Evolutionary conservation across 1,140 invertebrate genomes (phyloP), one percentile per base, ranked within the genome.

Genomic region (Brachionus rotundiformis): DNA sequence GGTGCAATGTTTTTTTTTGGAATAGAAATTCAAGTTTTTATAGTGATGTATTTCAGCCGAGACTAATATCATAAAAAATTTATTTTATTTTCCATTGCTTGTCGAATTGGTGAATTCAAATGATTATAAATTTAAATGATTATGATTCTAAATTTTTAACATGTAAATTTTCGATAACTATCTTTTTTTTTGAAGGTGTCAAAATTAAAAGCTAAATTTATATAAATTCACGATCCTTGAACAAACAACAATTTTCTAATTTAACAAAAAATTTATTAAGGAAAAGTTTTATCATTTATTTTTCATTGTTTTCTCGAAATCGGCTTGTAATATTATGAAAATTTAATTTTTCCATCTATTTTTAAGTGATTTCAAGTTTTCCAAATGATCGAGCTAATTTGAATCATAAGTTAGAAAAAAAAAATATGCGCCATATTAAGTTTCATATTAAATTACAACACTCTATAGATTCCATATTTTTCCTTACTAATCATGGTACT

Each of bases 371-470:
- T 54, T 54, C 47, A 54, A 54, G 47, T 54, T 54, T 54, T 54
- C 47, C 23, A 54, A 54, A 54, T 54, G 47, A 54, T 54, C 23
- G 47, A 54, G 47, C 47, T 54, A 54, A 54, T 54, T 54, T 54
- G 47, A 54, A 54, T 54, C 47, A 54, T 54, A 54, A 54, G 47
- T 54, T 54, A 19, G 47, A 54, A 25, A 54, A 19, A 54, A 23
- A 8, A 54, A 7, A 54, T 54, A 54, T 54, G 8, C 47, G 47
- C 47, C 47, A 54, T 54, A 23, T 54, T 54, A 19, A 54, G n/a
- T 54, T 54, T 54, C 39, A 41, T 41, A 41, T 41, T 41, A 23
- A 54, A n/a, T n/a, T n/a, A n/a, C n/a, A n/a, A n/a, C n/a, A n/a
- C n/a, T n/a, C n/a, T n/a, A n/a, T n/a, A n/a, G n/a, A n/a, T n/a